Percentiles rank a stretch among this genome's conserved stretches.
phyloP scores from a whole-genome alignment of 2,888 invertebrate species.

The Thera obeliscata region DNA sequence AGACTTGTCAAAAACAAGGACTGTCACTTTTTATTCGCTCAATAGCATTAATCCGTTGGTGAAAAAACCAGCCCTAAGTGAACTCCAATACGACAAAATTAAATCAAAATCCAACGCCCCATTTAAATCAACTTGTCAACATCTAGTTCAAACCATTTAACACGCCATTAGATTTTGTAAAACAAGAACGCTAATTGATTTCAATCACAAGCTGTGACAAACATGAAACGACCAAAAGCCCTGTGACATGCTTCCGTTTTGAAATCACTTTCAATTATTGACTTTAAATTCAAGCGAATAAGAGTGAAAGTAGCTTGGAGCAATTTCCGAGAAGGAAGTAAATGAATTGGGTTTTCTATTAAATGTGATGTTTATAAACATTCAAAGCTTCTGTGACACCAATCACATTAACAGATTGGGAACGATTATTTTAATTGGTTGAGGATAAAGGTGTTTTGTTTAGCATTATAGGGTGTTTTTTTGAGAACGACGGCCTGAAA shows the following conservation, averaged over 20 bases:
- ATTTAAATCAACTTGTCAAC: constrained; percentile 26
- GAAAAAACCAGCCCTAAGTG: constrained; percentile 7
- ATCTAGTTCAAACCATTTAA: constrained; percentile 33
- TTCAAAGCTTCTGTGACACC: constrained; percentile 17
- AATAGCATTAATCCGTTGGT: too few relatives aligned
- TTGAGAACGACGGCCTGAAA: neutral
- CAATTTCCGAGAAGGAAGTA: constrained; percentile 6
- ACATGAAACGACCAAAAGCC: constrained; percentile 45
- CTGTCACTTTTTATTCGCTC: too few relatives aligned
- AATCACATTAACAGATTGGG: constrained; percentile 3
- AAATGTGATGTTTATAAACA: constrained; percentile 24
- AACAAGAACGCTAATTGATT: constrained; percentile 52
- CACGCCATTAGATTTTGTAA: constrained; percentile 39
- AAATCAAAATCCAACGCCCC: constrained; percentile 29
- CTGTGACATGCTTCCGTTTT: constrained; percentile 42
- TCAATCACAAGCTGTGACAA: constrained; percentile 52
- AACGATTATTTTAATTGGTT: neutral
- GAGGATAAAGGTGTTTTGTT: neutral
- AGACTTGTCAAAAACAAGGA: too few relatives aligned
- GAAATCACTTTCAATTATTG: constrained; percentile 16
- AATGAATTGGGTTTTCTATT: constrained; percentile 27
- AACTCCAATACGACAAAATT: constrained; percentile 33
- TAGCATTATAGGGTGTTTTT: neutral
- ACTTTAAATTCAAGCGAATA: neutral
- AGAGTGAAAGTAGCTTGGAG: constrained; percentile 8